Evolutionary conservation across 2,113 vertebrate species (phyloP), one percentile per base, ranked within the genome.

Genomic region (Scophthalmus maximus): DNA sequence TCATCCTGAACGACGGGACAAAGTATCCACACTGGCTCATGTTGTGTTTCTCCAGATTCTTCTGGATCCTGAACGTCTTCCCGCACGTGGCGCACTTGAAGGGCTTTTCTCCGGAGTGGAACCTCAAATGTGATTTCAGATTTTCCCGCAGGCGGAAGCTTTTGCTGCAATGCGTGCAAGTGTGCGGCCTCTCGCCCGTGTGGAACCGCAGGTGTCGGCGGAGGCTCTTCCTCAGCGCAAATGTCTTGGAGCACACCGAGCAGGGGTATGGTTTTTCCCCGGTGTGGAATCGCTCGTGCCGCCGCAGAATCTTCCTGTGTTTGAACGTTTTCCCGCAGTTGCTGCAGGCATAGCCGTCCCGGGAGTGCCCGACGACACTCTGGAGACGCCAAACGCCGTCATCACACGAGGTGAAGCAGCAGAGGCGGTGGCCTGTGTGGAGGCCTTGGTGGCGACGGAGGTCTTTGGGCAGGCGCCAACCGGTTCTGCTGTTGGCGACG

Each of bases 401-500:
- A 12, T 55, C 87, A 5, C 90, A 89, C 1, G 57, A 60, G 3
- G 77, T 81, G 78, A 91, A 94, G 79, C 93, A 94, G 81, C 93
- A 94, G 44, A 93, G 87, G 11, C 93, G 89, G 6, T 83, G 91
- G 15, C 93, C 93, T 0, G 92, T 94, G 85, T 94, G 93, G 8
- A 68, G 56, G 9, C 90, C 67, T 30, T 92, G 92, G 64, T 94
- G 93, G 18, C 27, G 72, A 7, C 92, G 89, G 17, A 94, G 86
- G 49, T 94, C 93, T 85, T 87, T 92, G 8, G 87, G 91, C 27
- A 77, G 20, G 20, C 63, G 70, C 29, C 14, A 32, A 0, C 30
- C 58, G 1, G 18, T 60, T 12, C 47, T 57, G 22, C 14, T 14
- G 29, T 72, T 10, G 2, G 27, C 44, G 4, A 10, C 5, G 0